Evolutionary conservation across 92 coral and sea anemone genomes (phyloP), one percentile per base, ranked within the genome.

Genomic region (Porites rus): DNA sequence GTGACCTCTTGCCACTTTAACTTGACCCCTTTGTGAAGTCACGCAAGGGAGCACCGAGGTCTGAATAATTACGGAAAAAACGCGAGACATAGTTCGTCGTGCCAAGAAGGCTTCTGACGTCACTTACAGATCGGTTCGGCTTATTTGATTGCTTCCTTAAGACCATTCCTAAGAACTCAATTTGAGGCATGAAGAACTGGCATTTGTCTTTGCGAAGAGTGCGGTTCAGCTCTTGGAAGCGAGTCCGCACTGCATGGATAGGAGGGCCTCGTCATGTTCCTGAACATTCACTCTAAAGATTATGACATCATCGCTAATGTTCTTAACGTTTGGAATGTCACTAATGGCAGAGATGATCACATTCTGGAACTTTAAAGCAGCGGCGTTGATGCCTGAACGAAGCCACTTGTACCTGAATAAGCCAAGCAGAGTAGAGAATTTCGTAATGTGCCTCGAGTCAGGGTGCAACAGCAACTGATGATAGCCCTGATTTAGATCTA

Each of bases 31-130:
- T 81, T 82, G 87, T 88, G 50, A 80, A 83, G 54, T 74, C 91
- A 65, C 87, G 83, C 72, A 88, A 64, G 8, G 79, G 83, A 16
- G 91, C 91, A 65, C 81, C 87, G 53, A 82, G 75, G 51, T 88
- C 77, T 24, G 87, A 78, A 75, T 81, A 75, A 12, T 66, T 61
- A 19, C 46, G 77, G 63, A 81, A 77, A 80, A 88, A 88, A 21
- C 84, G 84, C 52, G 92, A 56, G 22, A 82, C 79, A 58, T 88
- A 82, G 46, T 88, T 87, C 0, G 86, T 74, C 94, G 87, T 87
- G 9, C 90, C 89, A 8, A 91, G 77, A 20, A 91, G 88, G 50
- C 94, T 88, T 4, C 94, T 83, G 4, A 91, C 92, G 51, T 83
- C 87, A 64, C 85, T 83, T 64, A 75, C 89, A 7, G 46, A 38